Conservation (phyloP, 2,797 vertebrate genomes). For the Tragelaphus oryx region DNA sequence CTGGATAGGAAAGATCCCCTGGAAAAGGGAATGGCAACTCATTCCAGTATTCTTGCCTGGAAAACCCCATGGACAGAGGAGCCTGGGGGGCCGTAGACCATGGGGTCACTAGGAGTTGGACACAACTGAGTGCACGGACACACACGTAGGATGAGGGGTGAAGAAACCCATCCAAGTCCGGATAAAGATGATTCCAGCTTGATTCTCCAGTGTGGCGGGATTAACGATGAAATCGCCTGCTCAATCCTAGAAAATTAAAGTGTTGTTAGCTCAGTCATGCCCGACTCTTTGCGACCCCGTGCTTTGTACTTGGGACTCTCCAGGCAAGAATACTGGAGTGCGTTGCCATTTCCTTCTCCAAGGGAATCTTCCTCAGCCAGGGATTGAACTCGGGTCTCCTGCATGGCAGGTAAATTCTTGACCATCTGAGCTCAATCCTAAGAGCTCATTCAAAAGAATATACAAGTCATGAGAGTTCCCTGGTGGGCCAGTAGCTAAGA, state of each 20-base stretch:
- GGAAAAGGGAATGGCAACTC: background rate
- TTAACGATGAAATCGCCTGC: background rate
- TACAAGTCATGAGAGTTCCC: background rate
- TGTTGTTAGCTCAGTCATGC: background rate
- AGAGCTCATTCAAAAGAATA: background rate
- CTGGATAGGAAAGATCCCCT: background rate
- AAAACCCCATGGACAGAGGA: background rate
- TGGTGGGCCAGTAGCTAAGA: background rate
- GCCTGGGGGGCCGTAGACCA: background rate
- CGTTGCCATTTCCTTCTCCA: background rate
- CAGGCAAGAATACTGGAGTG: background rate
- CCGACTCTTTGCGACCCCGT: fast-evolving
- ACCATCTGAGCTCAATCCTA: background rate
- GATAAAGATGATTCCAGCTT: background rate
- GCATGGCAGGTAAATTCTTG: background rate
- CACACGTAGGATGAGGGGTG: fast-evolving
- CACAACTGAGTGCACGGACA: fast-evolving
- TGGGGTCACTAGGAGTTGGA: background rate
- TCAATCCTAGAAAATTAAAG: background rate
- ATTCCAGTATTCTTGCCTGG: background rate
- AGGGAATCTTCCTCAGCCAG: background rate
- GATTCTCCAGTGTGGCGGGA: fast-evolving
- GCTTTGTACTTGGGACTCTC: background rate
- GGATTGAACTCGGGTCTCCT: background rate
- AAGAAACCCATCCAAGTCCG: fast-evolving